Evolutionary conservation across 2,888 invertebrate species (phyloP), one percentile per base, ranked within the genome.

Genomic region (Ypsolopha sequella): DNA sequence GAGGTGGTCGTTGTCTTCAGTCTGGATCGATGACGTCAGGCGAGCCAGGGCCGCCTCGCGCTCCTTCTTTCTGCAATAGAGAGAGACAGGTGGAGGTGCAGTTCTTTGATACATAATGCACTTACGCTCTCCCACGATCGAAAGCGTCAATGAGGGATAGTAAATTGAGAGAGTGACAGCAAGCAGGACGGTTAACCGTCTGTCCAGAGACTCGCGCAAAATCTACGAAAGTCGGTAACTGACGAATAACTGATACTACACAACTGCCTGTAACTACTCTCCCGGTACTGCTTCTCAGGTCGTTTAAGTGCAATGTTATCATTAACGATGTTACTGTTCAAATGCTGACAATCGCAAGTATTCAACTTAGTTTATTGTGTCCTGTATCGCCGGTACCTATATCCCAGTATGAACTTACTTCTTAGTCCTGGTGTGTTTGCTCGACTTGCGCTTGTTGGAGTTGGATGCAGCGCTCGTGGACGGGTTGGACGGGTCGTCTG

Each of bases 1-100:
- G 52, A 95, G 80, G 65, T 95, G 91, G 58, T 93, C 94, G 59
- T 93, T 92, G 41, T 93, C 93, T 24, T 91, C 91, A 0, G 82
- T 76, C 44, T 76, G 65, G 39, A 90, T 69, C 56, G 91, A 91
- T 2, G 89, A 84, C 1, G 88, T 76, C 35, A 93, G 82, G 0
- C 93, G 82, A 9, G 86, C 71, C 53, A 89, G 88, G 0, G 93
- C 93, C 56, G 82, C 72, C 53, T 88, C 76, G 39, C 89, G 87
- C 55, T 86, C 74, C 53, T 58, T 62, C 62, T 61, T 80, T 62
- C 73, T 79, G 60, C 36, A 55, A 36, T 48, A 7, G 34, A 51
- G 41, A 44, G 24, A 49, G 2, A n/a, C 14, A 6, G 41, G 36
- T 70, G 71, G 4, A 24, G 2, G 24, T 24, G 24, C 24, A 24